These are phyloP conservation scores for Homalodisca vitripennis DNA, from an alignment of 1,140 invertebrate genomes.

Conservation along the genomic window DNA sequence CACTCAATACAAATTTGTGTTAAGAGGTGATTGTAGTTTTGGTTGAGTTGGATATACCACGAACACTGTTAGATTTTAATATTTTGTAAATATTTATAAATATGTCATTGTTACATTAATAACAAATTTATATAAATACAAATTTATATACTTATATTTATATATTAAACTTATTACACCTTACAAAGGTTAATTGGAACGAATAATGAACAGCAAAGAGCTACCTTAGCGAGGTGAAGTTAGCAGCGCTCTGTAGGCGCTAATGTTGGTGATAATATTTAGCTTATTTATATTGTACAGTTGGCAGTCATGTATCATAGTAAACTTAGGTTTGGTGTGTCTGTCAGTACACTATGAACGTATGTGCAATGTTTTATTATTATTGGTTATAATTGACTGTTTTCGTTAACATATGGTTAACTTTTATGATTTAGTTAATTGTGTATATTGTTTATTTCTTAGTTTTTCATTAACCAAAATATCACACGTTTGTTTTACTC, in stretches of 20 bases:
- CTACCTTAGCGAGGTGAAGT: too few relatives aligned
- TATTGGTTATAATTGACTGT: conserved; percentile 12
- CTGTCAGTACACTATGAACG: conserved; percentile 5
- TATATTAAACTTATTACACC: background rate
- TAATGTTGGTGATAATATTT: too few relatives aligned
- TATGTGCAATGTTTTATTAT: conserved; percentile 25
- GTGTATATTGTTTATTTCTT: conserved; percentile 26
- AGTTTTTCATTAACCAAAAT: conserved; percentile 25
- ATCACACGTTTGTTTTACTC: conserved; percentile 14
- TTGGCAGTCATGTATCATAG: background rate
- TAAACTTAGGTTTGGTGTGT: background rate
- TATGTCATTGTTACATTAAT: conserved; percentile 2
- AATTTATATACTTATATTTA: conserved; percentile 1
- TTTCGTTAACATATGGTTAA: conserved; percentile 22
- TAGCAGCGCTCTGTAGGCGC: too few relatives aligned
- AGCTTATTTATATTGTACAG: too few relatives aligned
- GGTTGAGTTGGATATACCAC: conserved; percentile 15
- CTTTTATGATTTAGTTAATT: conserved; percentile 15
- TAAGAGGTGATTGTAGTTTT: too few relatives aligned
- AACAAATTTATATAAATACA: conserved; percentile 19
- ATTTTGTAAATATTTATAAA: background rate
- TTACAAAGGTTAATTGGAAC: conserved; percentile 3
- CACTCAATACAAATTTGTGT: background rate
- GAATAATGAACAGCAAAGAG: background rate
- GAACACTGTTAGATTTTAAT: background rate